These are phyloP conservation scores for Poeciliopsis gracilis DNA, from an alignment of 2,797 vertebrate genomes.

Conservation along the genomic window DNA sequence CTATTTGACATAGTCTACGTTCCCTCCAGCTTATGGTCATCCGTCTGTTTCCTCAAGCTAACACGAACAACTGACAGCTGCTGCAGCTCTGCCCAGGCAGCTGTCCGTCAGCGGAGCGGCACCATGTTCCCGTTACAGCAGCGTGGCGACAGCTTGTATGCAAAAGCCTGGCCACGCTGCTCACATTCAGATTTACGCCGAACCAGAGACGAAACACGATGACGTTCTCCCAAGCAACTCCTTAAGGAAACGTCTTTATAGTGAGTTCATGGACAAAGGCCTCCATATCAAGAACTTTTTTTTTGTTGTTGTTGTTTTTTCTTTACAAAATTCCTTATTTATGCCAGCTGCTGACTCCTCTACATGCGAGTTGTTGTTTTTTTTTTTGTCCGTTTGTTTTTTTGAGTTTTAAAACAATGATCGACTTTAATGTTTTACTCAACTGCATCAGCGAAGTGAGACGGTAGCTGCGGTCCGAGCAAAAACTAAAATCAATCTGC, in stretches of 20 bases:
- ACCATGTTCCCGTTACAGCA: conserved; percentile 3
- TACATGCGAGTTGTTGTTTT: not conserved
- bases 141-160: not conserved
- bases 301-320: not conserved
- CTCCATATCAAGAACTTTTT: not conserved
- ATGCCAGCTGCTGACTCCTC: not conserved
- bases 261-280: not conserved
- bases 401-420: not conserved
- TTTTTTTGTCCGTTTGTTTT: not conserved
- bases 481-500: conserved; percentile 3
- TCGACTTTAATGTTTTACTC: not conserved
- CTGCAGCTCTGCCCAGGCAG: not conserved
- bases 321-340: not conserved
- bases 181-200: not conserved
- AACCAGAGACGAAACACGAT: not conserved
- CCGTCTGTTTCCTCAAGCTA: not conserved
- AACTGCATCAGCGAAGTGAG: not conserved
- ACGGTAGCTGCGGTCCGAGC: not conserved
- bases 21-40: not conserved
- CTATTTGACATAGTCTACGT: not conserved
- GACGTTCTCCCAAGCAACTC: not conserved
- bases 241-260: not conserved
- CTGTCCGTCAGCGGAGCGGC: conserved; percentile 3
- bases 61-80: conserved; percentile 4
- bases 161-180: not conserved